Evolutionary conservation across 2,797 vertebrate genomes (phyloP).

Genomic region (Pangasius krempfi): DNA sequence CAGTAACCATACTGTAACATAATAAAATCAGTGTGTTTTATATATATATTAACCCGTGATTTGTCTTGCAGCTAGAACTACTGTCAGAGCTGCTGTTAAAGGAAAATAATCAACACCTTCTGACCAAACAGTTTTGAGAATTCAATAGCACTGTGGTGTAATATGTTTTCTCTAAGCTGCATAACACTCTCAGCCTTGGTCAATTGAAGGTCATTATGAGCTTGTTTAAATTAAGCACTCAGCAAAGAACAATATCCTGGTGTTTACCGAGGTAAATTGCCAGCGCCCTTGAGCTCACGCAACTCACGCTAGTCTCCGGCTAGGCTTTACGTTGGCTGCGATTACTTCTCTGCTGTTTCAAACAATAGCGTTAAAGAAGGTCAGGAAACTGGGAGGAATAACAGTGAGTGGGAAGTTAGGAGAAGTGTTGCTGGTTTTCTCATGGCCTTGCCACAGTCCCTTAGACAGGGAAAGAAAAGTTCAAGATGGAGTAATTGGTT

Average conservation of each 20-base stretch:
- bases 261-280: slow-evolving; percentile 20
- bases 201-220: slow-evolving; percentile 21
- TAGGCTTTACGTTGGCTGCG: neutral
- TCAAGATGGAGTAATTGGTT: slow-evolving; percentile 19
- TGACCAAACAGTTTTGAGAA: neutral
- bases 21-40: no score
- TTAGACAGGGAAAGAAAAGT: slow-evolving; percentile 22
- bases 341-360: slow-evolving; percentile 25
- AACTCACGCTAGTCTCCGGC: slow-evolving; percentile 12
- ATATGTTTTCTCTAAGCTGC: neutral
- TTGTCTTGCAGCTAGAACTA: neutral
- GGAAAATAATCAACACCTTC: neutral
- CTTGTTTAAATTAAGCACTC: slow-evolving; percentile 8
- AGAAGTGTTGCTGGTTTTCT: slow-evolving; percentile 40
- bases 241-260: slow-evolving; percentile 28
- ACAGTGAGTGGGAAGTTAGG: slow-evolving; percentile 27
- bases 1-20: neutral
- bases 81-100: neutral
- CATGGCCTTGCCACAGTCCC: slow-evolving; percentile 32
- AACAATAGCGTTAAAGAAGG: slow-evolving; percentile 34
- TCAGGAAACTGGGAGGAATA: slow-evolving; percentile 50
- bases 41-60: neutral
- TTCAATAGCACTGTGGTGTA: neutral
- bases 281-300: slow-evolving; percentile 2
- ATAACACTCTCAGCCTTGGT: slow-evolving; percentile 14